Percentiles rank a stretch among this genome's conserved stretches.
Conservation (phyloP, 2,113 vertebrate genomes). For the Phalacrocorax brasilianus region DNA sequence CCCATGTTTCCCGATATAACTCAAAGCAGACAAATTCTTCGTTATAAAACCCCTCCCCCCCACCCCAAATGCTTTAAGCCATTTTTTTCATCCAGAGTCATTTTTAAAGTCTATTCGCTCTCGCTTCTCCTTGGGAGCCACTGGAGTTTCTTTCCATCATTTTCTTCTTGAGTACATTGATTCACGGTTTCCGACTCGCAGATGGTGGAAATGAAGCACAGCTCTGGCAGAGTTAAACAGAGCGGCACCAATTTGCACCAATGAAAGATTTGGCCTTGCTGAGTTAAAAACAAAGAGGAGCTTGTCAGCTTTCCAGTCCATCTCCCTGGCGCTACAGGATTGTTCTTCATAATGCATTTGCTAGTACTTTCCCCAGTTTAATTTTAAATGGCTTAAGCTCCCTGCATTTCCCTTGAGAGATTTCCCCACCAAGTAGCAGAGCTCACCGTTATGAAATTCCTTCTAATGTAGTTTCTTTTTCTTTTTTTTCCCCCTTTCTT, state of each 20-base stretch:
- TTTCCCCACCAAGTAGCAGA: not conserved
- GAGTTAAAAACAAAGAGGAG: conserved; percentile 53
- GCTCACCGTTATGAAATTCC: conserved; percentile 29
- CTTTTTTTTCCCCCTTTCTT: too few species aligned
- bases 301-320: conserved; percentile 64
- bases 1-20: not conserved
- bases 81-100: not conserved
- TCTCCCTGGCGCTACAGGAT: conserved; percentile 45
- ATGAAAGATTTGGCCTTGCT: conserved; percentile 39
- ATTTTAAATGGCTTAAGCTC: conserved; percentile 66
- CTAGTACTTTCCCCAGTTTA: conserved; percentile 45
- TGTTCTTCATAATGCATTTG: conserved; percentile 53
- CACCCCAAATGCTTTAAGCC: not conserved
- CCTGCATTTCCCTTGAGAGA: conserved; percentile 1
- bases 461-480: not conserved
- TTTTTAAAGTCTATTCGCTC: not conserved
- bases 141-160: not conserved
- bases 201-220: not conserved
- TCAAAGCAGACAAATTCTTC: conserved; percentile 13
- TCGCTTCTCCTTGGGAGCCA: not conserved
- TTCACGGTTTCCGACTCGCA: not conserved
- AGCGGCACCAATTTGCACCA: conserved; percentile 55
- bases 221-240: conserved; percentile 52
- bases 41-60: not conserved
- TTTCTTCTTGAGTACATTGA: not conserved